Conservation (phyloP, 2,888 invertebrate genomes). For the Agrochola lota region DNA sequence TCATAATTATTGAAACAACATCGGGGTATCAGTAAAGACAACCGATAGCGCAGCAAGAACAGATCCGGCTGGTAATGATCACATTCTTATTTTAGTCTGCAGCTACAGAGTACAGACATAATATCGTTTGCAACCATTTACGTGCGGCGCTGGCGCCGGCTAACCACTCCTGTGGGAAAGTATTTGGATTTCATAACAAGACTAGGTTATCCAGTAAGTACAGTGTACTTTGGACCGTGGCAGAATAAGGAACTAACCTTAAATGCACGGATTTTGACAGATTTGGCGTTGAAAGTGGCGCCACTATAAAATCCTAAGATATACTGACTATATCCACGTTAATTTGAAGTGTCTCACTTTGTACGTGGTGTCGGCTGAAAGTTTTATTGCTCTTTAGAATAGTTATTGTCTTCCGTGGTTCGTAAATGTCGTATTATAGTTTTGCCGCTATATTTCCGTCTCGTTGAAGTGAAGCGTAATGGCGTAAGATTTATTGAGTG, state of each 20-base stretch:
- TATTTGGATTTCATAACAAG: slow-evolving; percentile 56
- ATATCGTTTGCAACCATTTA: slow-evolving; percentile 62
- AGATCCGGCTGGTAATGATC: slow-evolving; percentile 68
- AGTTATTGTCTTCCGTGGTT: slow-evolving; percentile 60
- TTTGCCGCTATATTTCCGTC: slow-evolving; percentile 48
- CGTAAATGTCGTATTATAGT: slow-evolving; percentile 58
- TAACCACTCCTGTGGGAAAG: slow-evolving; percentile 47
- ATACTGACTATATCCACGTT: slow-evolving; percentile 20
- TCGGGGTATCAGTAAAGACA: slow-evolving; percentile 43
- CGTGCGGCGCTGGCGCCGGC: slow-evolving; percentile 58
- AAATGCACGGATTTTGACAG: neutral
- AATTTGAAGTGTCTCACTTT: slow-evolving; percentile 49
- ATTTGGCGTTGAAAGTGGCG: slow-evolving; percentile 21
- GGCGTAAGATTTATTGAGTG: slow-evolving; percentile 49
- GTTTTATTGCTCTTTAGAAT: slow-evolving; percentile 47
- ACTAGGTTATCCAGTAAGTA: slow-evolving; percentile 29
- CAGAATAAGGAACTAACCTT: slow-evolving; percentile 20
- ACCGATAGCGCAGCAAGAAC: slow-evolving; percentile 43
- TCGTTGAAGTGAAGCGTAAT: slow-evolving; percentile 39
- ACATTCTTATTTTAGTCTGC: slow-evolving; percentile 67
- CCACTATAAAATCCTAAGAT: slow-evolving; percentile 27
- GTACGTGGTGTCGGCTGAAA: slow-evolving; percentile 48
- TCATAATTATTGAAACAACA: slow-evolving; percentile 53
- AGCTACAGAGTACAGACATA: slow-evolving; percentile 51
- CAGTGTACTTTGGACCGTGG: slow-evolving; percentile 12